These are phyloP conservation scores for Epistrophe eligans DNA, from an alignment of 2,888 invertebrate species.

Conservation along the genomic window DNA sequence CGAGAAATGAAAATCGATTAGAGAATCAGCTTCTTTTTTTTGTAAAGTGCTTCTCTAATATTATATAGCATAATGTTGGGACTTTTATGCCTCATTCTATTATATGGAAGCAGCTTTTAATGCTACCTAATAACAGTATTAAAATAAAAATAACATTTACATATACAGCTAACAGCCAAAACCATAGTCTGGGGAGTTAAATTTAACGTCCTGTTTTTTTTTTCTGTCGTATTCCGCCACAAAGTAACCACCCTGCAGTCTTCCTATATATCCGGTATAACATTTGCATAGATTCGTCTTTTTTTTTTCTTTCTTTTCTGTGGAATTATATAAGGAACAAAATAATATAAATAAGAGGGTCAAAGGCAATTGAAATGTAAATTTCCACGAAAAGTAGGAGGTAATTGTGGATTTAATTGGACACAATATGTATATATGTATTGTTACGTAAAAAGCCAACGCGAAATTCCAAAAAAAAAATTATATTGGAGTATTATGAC, in stretches of 20 bases:
- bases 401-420: conserved; percentile 73
- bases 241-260: not conserved
- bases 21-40: conserved; percentile 20
- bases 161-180: conserved; percentile 26
- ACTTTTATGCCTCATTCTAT: conserved; percentile 42
- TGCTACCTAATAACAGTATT: conserved; percentile 66
- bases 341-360: conserved; percentile 60
- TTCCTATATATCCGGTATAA: conserved; percentile 22
- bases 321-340: conserved; percentile 34
- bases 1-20: conserved; percentile 64
- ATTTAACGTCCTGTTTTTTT: conserved; percentile 41
- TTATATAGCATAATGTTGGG: conserved; percentile 23
- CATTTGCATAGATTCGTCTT: conserved; percentile 58
- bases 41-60: conserved; percentile 17
- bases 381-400: conserved; percentile 54
- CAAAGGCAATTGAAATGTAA: conserved; percentile 68
- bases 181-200: conserved; percentile 31
- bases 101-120: conserved; percentile 59
- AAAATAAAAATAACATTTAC: conserved; percentile 74
- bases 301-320: not conserved
- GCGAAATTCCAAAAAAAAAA: conserved; percentile 32
- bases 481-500: conserved; percentile 27
- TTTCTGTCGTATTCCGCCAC: conserved; percentile 11
- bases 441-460: conserved; percentile 26
- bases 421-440: conserved; percentile 61